These are phyloP conservation scores for Alouatta palliata DNA, from an alignment of 2,113 vertebrate species.

Conservation along the genomic window DNA sequence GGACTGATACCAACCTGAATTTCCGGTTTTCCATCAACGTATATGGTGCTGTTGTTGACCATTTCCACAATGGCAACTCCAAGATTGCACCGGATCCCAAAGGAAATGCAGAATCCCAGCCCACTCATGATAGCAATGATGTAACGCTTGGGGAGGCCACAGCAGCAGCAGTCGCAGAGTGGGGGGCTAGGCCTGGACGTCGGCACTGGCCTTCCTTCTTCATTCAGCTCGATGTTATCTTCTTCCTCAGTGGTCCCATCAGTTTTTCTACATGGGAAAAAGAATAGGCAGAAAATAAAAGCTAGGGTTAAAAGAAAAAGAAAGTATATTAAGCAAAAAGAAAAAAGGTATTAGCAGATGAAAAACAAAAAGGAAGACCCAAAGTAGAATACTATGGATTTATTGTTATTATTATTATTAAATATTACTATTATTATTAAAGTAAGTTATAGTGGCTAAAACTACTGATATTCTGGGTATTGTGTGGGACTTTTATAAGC, in stretches of 20 bases:
- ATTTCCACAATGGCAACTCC: conserved; percentile 99
- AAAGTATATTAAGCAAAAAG: background rate
- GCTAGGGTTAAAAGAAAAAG: background rate
- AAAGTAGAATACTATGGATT: background rate
- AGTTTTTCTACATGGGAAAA: conserved; percentile 87
- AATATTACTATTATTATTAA: background rate
- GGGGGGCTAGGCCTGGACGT: conserved; percentile 58
- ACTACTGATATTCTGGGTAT: background rate
- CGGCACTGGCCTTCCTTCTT: conserved; percentile 90
- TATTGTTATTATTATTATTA: background rate
- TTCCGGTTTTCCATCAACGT: conserved; percentile 93
- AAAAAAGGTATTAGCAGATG: background rate
- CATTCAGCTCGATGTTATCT: conserved; percentile 90
- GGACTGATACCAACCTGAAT: conserved; percentile 87
- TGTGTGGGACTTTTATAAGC: background rate
- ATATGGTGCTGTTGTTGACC: conserved; percentile 98
- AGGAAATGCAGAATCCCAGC: conserved; percentile 99
- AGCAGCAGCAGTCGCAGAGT: conserved; percentile 90
- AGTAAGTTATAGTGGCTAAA: background rate
- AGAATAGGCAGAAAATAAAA: conserved; percentile 35
- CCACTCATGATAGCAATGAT: conserved; percentile 97
- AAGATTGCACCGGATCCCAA: conserved; percentile 97
- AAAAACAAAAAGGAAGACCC: background rate
- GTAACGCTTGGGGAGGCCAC: conserved; percentile 95
- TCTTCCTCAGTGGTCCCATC: conserved; percentile 90